Percentiles rank a stretch among this genome's conserved stretches.
phyloP scores from a whole-genome alignment of 2,113 vertebrate species.

The Podarcis muralis region DNA sequence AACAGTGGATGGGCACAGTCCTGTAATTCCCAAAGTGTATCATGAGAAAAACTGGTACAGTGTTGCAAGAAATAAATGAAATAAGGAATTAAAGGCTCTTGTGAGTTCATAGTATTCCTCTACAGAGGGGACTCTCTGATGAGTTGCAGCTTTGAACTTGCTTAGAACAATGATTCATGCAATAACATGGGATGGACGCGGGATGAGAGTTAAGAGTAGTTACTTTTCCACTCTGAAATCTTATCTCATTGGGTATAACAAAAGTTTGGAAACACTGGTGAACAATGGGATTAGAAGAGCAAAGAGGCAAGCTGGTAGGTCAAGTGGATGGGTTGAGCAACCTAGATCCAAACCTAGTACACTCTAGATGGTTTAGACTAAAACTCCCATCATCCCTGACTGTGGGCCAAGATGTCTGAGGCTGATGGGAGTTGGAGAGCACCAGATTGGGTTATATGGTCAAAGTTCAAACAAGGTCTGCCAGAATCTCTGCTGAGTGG shows the following conservation, averaged over 20 bases:
- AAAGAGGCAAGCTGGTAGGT: neutral
- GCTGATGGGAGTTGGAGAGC: too few relatives aligned
- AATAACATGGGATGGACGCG: too few relatives aligned
- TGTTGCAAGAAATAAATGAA: neutral
- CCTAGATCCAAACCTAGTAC: neutral
- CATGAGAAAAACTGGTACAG: neutral
- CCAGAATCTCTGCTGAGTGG: neutral
- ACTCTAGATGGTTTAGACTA: too few relatives aligned
- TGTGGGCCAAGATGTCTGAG: too few relatives aligned
- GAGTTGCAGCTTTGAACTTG: neutral
- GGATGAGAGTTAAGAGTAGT: too few relatives aligned
- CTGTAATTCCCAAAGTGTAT: neutral
- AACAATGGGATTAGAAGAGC: neutral
- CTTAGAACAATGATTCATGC: neutral
- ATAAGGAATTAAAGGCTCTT: too few relatives aligned
- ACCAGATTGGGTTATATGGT: neutral
- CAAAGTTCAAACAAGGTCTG: neutral
- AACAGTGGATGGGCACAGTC: neutral
- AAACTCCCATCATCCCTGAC: too few relatives aligned
- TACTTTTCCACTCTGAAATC: too few relatives aligned
- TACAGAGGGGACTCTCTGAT: neutral
- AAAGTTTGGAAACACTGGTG: neutral
- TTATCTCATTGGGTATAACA: too few relatives aligned
- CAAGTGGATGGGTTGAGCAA: neutral
- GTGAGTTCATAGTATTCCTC: neutral